Percentiles rank a stretch among this genome's conserved stretches.
phyloP scores from a whole-genome alignment of 2,113 vertebrate genomes.

The Pionites leucogaster region DNA sequence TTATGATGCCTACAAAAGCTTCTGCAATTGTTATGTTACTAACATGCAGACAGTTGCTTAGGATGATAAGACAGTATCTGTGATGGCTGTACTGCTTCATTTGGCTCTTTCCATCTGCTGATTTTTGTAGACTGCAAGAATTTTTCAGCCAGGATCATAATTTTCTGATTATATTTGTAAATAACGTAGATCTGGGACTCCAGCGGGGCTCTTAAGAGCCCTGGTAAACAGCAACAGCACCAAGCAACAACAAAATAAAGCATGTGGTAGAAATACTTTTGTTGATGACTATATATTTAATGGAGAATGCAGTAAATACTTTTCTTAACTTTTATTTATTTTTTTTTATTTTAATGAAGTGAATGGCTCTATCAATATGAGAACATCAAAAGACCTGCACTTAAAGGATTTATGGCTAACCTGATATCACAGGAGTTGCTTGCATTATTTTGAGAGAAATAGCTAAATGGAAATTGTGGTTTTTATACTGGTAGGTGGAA shows the following conservation, averaged over 20 bases:
- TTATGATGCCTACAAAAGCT: background rate
- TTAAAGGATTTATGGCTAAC: background rate
- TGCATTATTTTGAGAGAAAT: background rate
- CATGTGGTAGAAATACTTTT: background rate
- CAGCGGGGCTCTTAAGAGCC: background rate
- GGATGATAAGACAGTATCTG: background rate
- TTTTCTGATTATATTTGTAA: background rate
- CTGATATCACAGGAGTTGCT: background rate
- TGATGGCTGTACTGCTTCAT: background rate
- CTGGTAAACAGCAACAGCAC: background rate
- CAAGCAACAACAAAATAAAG: background rate
- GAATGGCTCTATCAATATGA: background rate
- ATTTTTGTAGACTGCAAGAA: background rate
- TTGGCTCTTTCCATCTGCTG: background rate
- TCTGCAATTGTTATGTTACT: background rate
- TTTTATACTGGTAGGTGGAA: background rate
- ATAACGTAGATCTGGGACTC: background rate
- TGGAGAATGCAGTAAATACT: background rate
- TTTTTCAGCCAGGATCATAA: background rate
- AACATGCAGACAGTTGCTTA: background rate
- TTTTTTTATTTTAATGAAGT: background rate
- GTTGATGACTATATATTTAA: background rate
- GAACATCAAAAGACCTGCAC: background rate
- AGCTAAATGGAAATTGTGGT: fast-evolving
- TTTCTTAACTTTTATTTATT: background rate